phyloP scores from a whole-genome alignment of 1,140 invertebrate genomes.

The Thaumatotibia leucotreta region DNA sequence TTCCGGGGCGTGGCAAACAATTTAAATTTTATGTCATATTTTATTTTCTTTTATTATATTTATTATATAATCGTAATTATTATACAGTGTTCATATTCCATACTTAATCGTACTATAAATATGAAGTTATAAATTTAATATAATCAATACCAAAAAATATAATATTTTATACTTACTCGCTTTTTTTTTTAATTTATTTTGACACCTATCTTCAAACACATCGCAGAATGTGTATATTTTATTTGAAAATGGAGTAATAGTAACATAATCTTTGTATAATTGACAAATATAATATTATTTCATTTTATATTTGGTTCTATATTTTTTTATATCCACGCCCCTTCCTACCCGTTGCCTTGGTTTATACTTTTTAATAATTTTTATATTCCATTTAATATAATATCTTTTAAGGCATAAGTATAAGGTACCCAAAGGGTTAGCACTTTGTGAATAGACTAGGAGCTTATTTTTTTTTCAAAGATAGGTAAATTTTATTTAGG shows the following conservation, averaged over 20 bases:
- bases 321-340: not conserved
- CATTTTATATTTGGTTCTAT: not conserved
- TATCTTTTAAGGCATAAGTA: slow-evolving; percentile 28
- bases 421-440: slow-evolving; percentile 42
- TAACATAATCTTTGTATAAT: not conserved
- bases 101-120: too few species aligned
- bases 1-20: not conserved
- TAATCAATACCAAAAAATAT: too few species aligned
- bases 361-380: not conserved
- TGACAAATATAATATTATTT: not conserved
- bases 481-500: too few species aligned
- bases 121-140: too few species aligned
- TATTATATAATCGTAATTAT: too few species aligned
- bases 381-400: slow-evolving; percentile 8
- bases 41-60: not conserved
- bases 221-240: not conserved
- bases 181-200: too few species aligned
- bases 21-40: not conserved
- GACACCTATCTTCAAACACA: too few species aligned
- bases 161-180: too few species aligned
- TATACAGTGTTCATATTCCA: too few species aligned
- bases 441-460: slow-evolving; percentile 47
- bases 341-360: not conserved
- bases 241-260: not conserved
- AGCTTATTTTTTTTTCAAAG: slow-evolving; percentile 14